Conservation (phyloP, 1,140 invertebrate species). For the Scaptomyza graminum region DNA sequence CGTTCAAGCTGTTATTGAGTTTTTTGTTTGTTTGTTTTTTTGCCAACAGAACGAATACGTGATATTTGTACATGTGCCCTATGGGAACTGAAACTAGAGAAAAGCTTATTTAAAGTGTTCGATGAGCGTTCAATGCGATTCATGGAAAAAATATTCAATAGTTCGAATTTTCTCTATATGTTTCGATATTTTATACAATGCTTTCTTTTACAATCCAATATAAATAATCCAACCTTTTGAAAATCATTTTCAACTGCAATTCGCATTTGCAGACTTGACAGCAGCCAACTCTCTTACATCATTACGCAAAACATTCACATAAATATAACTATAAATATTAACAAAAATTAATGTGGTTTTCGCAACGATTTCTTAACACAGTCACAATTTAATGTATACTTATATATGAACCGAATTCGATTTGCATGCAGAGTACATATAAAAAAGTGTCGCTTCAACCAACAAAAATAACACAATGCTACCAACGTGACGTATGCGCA, state of each 20-base stretch:
- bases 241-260: background rate
- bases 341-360: conserved; percentile 53
- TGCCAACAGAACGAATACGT: conserved; percentile 35
- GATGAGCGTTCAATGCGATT: no score
- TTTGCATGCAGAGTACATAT: background rate
- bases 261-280: background rate
- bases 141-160: no score
- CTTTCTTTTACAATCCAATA: background rate
- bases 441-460: conserved; percentile 6
- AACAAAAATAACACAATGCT: conserved; percentile 11
- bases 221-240: background rate
- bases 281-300: background rate
- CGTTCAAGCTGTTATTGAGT: conserved; percentile 5
- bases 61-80: conserved; percentile 28
- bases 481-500: conserved; percentile 53
- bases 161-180: no score
- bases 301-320: background rate
- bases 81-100: background rate
- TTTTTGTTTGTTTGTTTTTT: conserved; percentile 3
- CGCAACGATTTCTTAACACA: conserved; percentile 30
- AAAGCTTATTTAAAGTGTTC: background rate
- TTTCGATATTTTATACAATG: no score
- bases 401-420: background rate
- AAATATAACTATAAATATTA: conserved; percentile 41
- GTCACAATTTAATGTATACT: conserved; percentile 6